Conservation (phyloP, 2,113 vertebrate species). For the Asarcornis scutulata region DNA sequence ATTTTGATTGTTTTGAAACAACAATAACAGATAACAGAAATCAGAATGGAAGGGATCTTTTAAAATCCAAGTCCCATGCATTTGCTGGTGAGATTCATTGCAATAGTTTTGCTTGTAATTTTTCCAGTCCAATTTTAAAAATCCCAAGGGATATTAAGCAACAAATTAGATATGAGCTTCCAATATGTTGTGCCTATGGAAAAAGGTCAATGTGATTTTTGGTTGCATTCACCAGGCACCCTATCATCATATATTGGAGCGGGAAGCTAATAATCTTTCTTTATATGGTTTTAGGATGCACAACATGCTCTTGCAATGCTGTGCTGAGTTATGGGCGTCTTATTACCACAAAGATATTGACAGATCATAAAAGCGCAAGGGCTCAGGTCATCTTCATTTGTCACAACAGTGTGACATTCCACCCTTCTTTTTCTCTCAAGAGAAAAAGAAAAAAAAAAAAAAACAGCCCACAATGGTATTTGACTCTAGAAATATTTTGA, state of each 20-base stretch:
- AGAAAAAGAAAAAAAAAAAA: neutral
- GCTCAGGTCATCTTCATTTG: constrained; percentile 64
- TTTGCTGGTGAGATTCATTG: neutral
- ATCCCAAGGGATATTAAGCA: neutral
- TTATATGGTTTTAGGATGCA: constrained; percentile 54
- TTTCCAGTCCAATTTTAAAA: constrained; percentile 33
- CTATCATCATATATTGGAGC: neutral
- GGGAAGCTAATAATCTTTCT: constrained; percentile 59
- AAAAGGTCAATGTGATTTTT: constrained; percentile 47
- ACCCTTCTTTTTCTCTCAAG: constrained; percentile 37
- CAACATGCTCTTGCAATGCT: constrained; percentile 38
- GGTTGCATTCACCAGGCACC: constrained; percentile 35
- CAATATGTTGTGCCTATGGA: constrained; percentile 5
- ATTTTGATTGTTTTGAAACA: neutral
- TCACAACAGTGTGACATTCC: constrained; percentile 46
- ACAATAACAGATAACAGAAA: neutral
- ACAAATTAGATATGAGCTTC: constrained; percentile 51
- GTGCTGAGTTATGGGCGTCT: constrained; percentile 44
- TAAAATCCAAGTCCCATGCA: neutral
- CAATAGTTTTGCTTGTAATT: neutral
- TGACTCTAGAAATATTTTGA: constrained; percentile 28
- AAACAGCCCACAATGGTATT: neutral
- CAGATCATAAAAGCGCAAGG: constrained; percentile 53
- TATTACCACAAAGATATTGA: constrained; percentile 64
- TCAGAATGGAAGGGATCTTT: neutral